A percentile compares a stretch with the other conserved stretches of the same genome.
phyloP scores from a whole-genome alignment of 2,113 vertebrate genomes.

The Delphinapterus leucas region DNA sequence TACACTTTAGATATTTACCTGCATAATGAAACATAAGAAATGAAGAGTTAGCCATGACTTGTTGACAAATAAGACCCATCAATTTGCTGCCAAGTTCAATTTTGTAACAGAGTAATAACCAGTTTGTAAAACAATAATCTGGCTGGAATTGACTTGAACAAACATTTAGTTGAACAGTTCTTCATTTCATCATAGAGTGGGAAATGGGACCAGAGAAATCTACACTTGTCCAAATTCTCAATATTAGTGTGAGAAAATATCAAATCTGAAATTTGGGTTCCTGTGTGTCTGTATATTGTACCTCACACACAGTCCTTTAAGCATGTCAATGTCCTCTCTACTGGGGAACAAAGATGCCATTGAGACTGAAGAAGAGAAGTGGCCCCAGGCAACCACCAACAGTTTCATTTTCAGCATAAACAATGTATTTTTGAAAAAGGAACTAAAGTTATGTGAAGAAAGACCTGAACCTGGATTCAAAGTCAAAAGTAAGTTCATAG shows the following conservation, averaged over 20 bases:
- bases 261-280: background rate
- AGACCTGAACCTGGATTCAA: background rate
- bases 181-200: background rate
- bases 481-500: background rate
- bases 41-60: background rate
- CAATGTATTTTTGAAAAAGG: background rate
- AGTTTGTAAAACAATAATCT: background rate
- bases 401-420: background rate
- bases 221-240: background rate
- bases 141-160: background rate
- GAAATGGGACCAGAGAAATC: background rate
- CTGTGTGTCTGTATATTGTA: fast-evolving
- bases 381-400: background rate
- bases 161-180: background rate
- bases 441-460: background rate
- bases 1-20: background rate
- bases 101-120: background rate
- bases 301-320: background rate
- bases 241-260: background rate
- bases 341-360: background rate
- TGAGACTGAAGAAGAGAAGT: background rate
- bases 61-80: background rate
- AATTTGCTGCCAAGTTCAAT: background rate
- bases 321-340: background rate
- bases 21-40: background rate